phyloP scores from a whole-genome alignment of 30 jellyfish, hydroid and myxozoan species.

The Turritopsis dohrnii region DNA sequence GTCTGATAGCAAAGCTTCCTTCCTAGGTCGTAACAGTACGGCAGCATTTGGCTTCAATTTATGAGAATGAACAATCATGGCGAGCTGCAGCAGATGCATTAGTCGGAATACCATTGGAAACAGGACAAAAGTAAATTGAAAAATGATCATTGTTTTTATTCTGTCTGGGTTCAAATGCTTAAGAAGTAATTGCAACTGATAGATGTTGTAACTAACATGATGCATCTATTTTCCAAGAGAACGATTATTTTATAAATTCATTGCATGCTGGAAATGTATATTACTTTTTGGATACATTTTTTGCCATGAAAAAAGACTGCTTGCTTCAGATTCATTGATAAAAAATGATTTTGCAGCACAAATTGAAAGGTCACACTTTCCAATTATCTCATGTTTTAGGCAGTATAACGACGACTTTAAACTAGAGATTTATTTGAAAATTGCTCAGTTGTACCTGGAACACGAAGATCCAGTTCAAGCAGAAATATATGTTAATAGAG shows the following conservation, averaged over 20 bases:
- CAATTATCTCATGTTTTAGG: slow-evolving; percentile 32
- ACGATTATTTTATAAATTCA: too few relatives aligned
- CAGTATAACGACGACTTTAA: slow-evolving; percentile 66
- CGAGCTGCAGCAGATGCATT: slow-evolving; percentile 72
- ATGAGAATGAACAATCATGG: slow-evolving; percentile 70
- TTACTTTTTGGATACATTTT: too few relatives aligned
- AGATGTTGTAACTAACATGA: too few relatives aligned
- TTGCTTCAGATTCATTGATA: too few relatives aligned
- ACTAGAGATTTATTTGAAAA: slow-evolving; percentile 58
- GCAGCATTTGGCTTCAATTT: slow-evolving; percentile 62
- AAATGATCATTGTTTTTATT: background rate
- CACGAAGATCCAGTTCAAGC: slow-evolving; percentile 90
- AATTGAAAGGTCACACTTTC: too few relatives aligned
- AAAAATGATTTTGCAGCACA: too few relatives aligned
- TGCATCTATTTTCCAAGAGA: too few relatives aligned
- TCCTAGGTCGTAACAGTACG: slow-evolving; percentile 77
- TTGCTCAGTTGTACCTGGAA: slow-evolving; percentile 80
- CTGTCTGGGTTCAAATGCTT: too few relatives aligned
- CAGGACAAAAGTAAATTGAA: slow-evolving; percentile 77
- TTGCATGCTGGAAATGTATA: too few relatives aligned
- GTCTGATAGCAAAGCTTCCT: background rate
- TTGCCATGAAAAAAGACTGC: too few relatives aligned
- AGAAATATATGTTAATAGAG: slow-evolving; percentile 73
- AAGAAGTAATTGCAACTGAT: too few relatives aligned
- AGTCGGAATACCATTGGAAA: slow-evolving; percentile 85